These are phyloP conservation scores for Chamaetylas fuelleborni DNA, from an alignment of 2,113 vertebrate genomes.

Conservation along the genomic window DNA sequence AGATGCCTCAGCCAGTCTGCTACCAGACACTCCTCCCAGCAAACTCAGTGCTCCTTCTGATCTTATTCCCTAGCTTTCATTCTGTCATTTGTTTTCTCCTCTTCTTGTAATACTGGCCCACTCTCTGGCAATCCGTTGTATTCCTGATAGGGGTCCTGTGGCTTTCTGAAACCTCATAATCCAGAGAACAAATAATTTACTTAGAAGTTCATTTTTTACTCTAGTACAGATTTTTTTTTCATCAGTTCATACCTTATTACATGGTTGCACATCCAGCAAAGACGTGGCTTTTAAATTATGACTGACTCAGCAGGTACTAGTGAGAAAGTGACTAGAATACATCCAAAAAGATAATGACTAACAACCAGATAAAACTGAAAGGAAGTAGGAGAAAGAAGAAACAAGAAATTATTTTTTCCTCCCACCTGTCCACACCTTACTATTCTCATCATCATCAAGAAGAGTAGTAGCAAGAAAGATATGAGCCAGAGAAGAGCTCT, in stretches of 20 bases:
- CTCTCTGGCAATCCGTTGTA: not conserved
- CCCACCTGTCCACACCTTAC: not conserved
- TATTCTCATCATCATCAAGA: rapidly evolving
- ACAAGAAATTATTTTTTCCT: rapidly evolving
- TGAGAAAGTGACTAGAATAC: not conserved
- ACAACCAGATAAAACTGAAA: not conserved
- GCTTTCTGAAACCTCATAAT: not conserved
- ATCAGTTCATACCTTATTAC: not conserved
- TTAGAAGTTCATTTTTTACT: not conserved
- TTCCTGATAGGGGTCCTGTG: not conserved
- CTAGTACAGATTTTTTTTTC: not conserved
- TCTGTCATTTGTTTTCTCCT: not conserved
- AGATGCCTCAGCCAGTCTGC: not conserved
- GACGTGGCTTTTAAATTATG: not conserved
- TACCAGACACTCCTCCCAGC: not conserved
- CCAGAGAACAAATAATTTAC: not conserved
- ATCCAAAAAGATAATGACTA: not conserved
- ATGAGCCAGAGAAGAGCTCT: not conserved
- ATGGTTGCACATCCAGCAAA: not conserved
- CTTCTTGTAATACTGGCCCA: not conserved
- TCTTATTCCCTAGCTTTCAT: not conserved
- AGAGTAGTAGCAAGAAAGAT: not conserved
- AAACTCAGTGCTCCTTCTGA: not conserved
- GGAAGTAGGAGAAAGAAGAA: not conserved
- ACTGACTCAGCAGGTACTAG: not conserved